Evolutionary conservation across 2,888 invertebrate genomes (phyloP), one percentile per base, ranked within the genome.

Genomic region (Ochlodes sylvanus): DNA sequence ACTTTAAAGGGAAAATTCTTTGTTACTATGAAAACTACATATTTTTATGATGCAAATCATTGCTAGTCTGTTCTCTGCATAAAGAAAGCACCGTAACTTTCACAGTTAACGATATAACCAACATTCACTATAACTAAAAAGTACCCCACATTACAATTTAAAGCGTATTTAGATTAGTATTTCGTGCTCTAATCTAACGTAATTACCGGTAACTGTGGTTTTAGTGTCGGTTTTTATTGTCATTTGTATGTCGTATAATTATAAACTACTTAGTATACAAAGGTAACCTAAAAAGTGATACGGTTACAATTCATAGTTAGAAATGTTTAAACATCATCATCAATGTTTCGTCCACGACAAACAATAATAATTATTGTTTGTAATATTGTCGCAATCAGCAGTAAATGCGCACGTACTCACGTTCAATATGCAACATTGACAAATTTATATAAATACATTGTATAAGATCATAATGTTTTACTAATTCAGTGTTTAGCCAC

Each of bases 121-220:
- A 56, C 50, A 47, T 21, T 64, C 21, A 15, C 21, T 50, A 10
- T 64, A 47, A 52, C 19, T 1, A 34, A 47, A 57, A 57, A 64
- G 38, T 56, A 34, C 12, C 50, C 15, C 42, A 15, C 47, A 38
- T n/a, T 38, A 47, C 41, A 57, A 64, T 64, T 64, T 64, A 64
- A 34, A 56, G 54, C 60, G 17, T 58, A 66, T 66, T 58, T 66
- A 32, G 27, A 27, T 41, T 9, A 52, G 15, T 58, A 32, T 38
- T 58, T 21, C 50, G 10, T 44, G 56, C 32, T 44, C 19, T 34
- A 42, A 44, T 44, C 21, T 44, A 41, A 44, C 56, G 38, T 44
- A 32, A 64, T 64, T 52, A 57, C 5, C 4, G 21, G 10, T 5
- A 27, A 54, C n/a, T 27, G 60, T 54, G 50, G 17, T 58, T 54